Evolutionary conservation across 1,140 invertebrate genomes (phyloP), one percentile per base, ranked within the genome.

Genomic region (Colletes gigas): DNA sequence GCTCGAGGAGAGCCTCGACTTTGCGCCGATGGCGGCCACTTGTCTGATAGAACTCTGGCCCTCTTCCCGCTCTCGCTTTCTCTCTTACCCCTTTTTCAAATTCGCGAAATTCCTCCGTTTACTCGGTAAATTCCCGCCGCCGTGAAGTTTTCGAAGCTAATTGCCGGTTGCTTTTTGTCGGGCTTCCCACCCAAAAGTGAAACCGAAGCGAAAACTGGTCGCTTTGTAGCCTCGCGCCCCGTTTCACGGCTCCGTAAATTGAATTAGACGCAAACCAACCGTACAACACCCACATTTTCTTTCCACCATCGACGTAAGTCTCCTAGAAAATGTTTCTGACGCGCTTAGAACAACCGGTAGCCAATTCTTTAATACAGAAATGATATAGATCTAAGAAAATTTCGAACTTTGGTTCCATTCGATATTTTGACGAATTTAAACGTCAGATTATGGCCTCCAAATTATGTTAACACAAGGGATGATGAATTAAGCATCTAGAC

Each of bases 1-100:
- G 68, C 52, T 41, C 14, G 21, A 41, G 44, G 15, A 78, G 76
- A 21, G 50, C 21, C 55, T 60, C 68, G 75, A 47, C 63, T n/a
- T 41, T 15, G 59, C 59, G 59, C 59, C 63, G 44, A 63, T 52
- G 67, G 67, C 75, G 75, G 30, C 75, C 77, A 73, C 77, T 79
- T 50, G 68, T 78, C 76, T 71, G 59, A 78, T 57, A 52, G 30
- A 73, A 19, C 9, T 65, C 50, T 65, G 69, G 44, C 50, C 47
- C 41, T 21, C 17, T 30, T 30, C 71, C 67, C 10, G 52, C 55
- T 47, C 39, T n/a, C 69, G 15, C 8, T 2, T 8, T 4, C 9
- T 0, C 14, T 17, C 30, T 7, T 4, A 6, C 4, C 12, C 21
- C 50, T 15, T 39, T 60, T 30, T 47, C 41, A 54, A n/a, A 19